Conservation (phyloP, 2,888 invertebrate genomes). For the Lomographa bimaculata region DNA sequence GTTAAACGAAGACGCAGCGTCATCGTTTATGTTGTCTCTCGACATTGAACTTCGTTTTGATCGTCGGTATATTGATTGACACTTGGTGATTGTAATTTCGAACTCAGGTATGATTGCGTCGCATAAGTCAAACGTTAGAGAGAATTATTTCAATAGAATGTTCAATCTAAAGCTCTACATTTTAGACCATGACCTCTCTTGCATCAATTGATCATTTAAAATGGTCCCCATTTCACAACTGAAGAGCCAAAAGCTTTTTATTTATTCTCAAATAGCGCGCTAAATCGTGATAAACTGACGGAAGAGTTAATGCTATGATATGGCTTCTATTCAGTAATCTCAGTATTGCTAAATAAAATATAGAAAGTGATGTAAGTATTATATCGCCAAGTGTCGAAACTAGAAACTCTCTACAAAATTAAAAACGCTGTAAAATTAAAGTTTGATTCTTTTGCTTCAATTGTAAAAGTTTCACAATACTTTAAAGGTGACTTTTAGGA, state of each 20-base stretch:
- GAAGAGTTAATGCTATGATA: slow-evolving; percentile 2
- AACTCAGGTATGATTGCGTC: no score
- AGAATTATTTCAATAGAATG: no score
- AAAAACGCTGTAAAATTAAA: not conserved
- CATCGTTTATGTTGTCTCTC: slow-evolving; percentile 53
- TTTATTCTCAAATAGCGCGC: no score
- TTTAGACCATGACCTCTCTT: slow-evolving; percentile 2
- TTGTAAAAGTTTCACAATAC: slow-evolving; percentile 8
- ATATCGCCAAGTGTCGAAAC: not conserved
- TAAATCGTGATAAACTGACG: slow-evolving; percentile 5
- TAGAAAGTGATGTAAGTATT: slow-evolving; percentile 7
- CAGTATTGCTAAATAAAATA: slow-evolving; percentile 2
- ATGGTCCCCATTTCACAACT: slow-evolving; percentile 5
- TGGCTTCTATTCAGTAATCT: not conserved
- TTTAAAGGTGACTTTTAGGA: slow-evolving; percentile 27
- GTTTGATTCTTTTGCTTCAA: not conserved
- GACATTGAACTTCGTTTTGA: slow-evolving; percentile 62
- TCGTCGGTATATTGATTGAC: slow-evolving; percentile 38
- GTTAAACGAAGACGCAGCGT: slow-evolving; percentile 42
- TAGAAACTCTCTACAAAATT: not conserved
- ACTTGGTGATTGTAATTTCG: slow-evolving; percentile 23
- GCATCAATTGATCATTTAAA: not conserved
- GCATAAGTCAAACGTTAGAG: no score
- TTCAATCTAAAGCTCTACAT: slow-evolving; percentile 4
- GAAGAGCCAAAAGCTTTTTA: no score